phyloP scores from a whole-genome alignment of 2,888 invertebrate species.

The Tanypteryx hageni region DNA sequence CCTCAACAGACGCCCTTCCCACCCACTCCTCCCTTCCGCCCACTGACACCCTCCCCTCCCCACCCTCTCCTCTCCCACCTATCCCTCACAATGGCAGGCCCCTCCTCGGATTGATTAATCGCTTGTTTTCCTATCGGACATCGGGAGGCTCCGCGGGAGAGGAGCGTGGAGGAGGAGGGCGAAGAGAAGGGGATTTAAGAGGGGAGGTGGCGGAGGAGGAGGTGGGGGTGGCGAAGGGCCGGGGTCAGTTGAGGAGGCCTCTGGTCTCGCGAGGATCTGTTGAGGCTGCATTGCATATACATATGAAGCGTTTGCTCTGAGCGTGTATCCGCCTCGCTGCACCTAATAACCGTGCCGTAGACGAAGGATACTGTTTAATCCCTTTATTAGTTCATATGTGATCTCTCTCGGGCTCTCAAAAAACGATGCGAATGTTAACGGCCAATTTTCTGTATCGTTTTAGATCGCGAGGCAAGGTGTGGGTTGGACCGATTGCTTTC shows the following conservation, averaged over 20 bases:
- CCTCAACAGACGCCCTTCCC: not conserved
- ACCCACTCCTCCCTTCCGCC: not conserved
- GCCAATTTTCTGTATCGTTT: not conserved
- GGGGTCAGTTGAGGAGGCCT: not conserved
- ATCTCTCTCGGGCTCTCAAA: not conserved
- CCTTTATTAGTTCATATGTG: not conserved
- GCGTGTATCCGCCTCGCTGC: not conserved
- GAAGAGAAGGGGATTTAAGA: not conserved
- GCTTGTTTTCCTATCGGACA: constrained; percentile 32
- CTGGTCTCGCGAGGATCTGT: not conserved
- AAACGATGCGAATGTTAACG: not conserved
- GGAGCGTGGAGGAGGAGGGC: not conserved
- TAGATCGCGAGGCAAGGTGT: not conserved
- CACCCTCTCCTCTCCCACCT: not conserved
- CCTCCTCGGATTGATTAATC: constrained; percentile 30
- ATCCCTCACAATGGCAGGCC: constrained; percentile 4
- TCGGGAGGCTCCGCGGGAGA: not conserved
- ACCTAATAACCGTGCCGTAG: not conserved
- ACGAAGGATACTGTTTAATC: not conserved
- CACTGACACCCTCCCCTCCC: not conserved
- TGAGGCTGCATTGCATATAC: not conserved
- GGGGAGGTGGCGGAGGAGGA: too few species aligned
- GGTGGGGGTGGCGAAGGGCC: not conserved
- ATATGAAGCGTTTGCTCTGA: not conserved
- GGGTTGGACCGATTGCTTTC: not conserved